phyloP scores from a whole-genome alignment of 2,888 invertebrate species.

The Platypus cylindrus region DNA sequence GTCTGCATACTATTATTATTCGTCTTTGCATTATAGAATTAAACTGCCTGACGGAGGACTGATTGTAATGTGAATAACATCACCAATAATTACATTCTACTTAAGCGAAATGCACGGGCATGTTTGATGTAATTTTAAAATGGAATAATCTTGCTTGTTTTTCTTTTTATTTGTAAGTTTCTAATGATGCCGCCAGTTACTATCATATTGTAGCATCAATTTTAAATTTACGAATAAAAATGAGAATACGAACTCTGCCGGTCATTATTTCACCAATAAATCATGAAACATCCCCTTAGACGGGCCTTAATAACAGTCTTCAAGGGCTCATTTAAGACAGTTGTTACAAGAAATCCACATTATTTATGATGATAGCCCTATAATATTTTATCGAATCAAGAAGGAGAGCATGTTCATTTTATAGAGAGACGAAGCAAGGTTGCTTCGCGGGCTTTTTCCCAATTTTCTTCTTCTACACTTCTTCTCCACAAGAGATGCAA shows the following conservation, averaged over 20 bases:
- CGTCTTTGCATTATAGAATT: too few relatives aligned
- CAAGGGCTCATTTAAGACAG: slow-evolving; percentile 15
- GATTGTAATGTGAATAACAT: too few relatives aligned
- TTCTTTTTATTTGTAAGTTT: too few relatives aligned
- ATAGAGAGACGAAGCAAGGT: slow-evolving; percentile 6
- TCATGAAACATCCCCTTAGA: slow-evolving; percentile 13
- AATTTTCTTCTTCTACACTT: background rate
- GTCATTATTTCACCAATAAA: slow-evolving; percentile 13
- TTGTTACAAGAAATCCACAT: slow-evolving; percentile 14
- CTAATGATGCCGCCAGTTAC: too few relatives aligned
- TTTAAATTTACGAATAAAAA: slow-evolving; percentile 12
- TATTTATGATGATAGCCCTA: slow-evolving; percentile 14
- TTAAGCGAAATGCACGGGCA: too few relatives aligned
- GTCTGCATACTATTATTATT: too few relatives aligned
- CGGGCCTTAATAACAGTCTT: slow-evolving; percentile 14
- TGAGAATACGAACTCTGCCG: slow-evolving; percentile 7
- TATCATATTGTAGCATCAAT: too few relatives aligned
- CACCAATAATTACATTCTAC: too few relatives aligned
- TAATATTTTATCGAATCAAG: slow-evolving; percentile 11
- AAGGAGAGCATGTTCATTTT: slow-evolving; percentile 12
- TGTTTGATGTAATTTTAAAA: too few relatives aligned
- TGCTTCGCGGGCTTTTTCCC: background rate
- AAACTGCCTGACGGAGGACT: too few relatives aligned
- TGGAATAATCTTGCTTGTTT: too few relatives aligned
- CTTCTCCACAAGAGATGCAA: background rate